Evolutionary conservation across 2,113 vertebrate species (phyloP), one percentile per base, ranked within the genome.

Genomic region (Trichechus manatus): DNA sequence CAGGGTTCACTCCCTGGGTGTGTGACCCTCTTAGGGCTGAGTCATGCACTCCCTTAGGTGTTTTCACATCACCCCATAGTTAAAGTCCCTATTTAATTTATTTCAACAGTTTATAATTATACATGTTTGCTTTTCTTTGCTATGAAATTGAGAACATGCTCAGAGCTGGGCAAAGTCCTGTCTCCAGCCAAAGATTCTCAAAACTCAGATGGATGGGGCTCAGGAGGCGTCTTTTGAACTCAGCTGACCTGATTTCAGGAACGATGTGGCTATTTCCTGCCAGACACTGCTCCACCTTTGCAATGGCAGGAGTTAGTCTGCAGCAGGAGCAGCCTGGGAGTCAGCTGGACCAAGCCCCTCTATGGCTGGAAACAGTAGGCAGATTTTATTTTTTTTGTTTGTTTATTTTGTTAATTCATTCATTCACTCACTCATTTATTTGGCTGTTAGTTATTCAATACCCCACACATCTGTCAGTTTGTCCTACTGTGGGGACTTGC

Each of bases 41-140:
- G 47, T 47, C 47, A 47, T 47, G 47, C 47, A 9, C 47, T 47
- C 47, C 47, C 31, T 36, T 4, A 9, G 31, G 31, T 88, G 29
- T 81, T 50, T 23, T 33, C 2, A 63, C 4, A 31, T 50, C 8
- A 8, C 15, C 17, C 27, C 4, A 1, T 6, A 31, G 19, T 22
- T 27, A 22, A 1, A 14, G 8, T 44, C 39, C 47, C 47, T 47
- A 9, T n/a, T 22, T 9, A 22, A 63, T 15, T 22, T 72, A 17
- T 53, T 23, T 39, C n/a, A 25, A 9, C 6, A 31, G 2, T 33
- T 25, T 31, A 3, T 56, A 13, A 27, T 72, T 7, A 29, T 59
- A 10, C 15, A 13, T 11, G 59, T 0, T 0, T 53, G 22, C 11
- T 0, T 79, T 27, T 84, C 19, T 17, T 9, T n/a, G 25, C 27